Evolutionary conservation across 2,113 vertebrate genomes (phyloP).

Genomic region (Verasper variegatus): DNA sequence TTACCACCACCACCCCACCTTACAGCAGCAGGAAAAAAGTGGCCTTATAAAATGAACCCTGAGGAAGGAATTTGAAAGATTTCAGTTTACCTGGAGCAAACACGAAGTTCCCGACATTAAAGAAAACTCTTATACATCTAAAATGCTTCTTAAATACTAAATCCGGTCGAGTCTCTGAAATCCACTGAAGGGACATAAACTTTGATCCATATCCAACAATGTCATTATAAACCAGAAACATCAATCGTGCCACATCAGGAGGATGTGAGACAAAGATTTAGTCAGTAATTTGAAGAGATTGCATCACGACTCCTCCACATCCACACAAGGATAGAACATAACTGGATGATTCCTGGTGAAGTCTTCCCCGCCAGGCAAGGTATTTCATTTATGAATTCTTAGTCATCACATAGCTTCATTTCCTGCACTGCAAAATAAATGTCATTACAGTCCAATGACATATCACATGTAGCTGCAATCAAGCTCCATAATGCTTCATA

Average conservation of each 20-base stretch:
- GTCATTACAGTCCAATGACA: slow-evolving; percentile 25
- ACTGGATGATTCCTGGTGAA: background rate
- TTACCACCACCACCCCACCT: background rate
- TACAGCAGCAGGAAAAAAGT: background rate
- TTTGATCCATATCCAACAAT: background rate
- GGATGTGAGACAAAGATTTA: slow-evolving; percentile 34
- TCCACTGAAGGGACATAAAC: background rate
- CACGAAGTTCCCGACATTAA: background rate
- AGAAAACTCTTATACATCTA: slow-evolving; percentile 6
- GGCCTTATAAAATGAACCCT: background rate
- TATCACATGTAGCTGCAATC: slow-evolving; percentile 32
- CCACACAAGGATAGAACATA: slow-evolving; percentile 4
- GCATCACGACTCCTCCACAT: slow-evolving; percentile 16
- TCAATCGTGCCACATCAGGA: slow-evolving; percentile 28
- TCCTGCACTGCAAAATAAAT: slow-evolving; percentile 48
- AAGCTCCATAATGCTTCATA: slow-evolving; percentile 37
- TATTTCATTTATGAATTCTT: slow-evolving; percentile 1
- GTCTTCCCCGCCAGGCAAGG: background rate
- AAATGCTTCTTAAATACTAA: slow-evolving; percentile 2
- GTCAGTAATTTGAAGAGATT: slow-evolving; percentile 28
- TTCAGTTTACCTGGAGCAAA: background rate
- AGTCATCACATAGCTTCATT: slow-evolving; percentile 35
- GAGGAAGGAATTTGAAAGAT: background rate
- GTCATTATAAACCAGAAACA: slow-evolving; percentile 8
- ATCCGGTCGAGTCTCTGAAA: slow-evolving; percentile 3